Evolutionary conservation across 2,888 invertebrate genomes (phyloP).

Genomic region (Epirrhoe alternata): DNA sequence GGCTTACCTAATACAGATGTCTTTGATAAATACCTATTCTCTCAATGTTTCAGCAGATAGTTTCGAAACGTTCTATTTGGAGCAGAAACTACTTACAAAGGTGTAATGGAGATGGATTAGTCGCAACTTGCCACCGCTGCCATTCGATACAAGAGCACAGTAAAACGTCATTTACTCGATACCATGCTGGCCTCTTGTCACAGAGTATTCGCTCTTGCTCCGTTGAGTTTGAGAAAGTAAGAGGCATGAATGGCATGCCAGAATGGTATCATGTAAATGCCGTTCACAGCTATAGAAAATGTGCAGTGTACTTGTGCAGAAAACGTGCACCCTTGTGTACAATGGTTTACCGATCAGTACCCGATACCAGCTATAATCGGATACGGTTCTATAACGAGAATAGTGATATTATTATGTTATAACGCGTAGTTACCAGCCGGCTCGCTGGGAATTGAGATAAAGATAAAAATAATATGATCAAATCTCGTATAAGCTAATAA

Average conservation of each 20-base stretch:
- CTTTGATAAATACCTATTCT: neutral
- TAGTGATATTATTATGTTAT: constrained; percentile 35
- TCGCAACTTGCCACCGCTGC: constrained; percentile 1
- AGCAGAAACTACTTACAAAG: neutral
- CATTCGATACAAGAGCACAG: neutral
- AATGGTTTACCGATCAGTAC: constrained; percentile 36
- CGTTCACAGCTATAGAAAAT: neutral
- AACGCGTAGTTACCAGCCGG: constrained; percentile 34
- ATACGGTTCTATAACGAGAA: constrained; percentile 30
- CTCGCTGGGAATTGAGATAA: constrained; percentile 27
- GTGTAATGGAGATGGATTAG: constrained; percentile 10
- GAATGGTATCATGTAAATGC: too few relatives aligned
- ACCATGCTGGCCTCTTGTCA: too few relatives aligned
- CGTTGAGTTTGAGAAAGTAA: too few relatives aligned
- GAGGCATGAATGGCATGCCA: too few relatives aligned
- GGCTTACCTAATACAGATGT: neutral
- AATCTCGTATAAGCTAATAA: too few relatives aligned
- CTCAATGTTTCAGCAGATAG: neutral
- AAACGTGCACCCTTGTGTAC: constrained; percentile 8
- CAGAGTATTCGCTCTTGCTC: too few relatives aligned
- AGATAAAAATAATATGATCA: too few relatives aligned
- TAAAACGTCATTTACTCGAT: too few relatives aligned
- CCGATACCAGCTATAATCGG: constrained; percentile 31
- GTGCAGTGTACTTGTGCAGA: neutral
- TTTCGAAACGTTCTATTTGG: neutral